Evolutionary conservation across 1,140 invertebrate genomes (phyloP), one percentile per base, ranked within the genome.

Genomic region (Magallana gigas): DNA sequence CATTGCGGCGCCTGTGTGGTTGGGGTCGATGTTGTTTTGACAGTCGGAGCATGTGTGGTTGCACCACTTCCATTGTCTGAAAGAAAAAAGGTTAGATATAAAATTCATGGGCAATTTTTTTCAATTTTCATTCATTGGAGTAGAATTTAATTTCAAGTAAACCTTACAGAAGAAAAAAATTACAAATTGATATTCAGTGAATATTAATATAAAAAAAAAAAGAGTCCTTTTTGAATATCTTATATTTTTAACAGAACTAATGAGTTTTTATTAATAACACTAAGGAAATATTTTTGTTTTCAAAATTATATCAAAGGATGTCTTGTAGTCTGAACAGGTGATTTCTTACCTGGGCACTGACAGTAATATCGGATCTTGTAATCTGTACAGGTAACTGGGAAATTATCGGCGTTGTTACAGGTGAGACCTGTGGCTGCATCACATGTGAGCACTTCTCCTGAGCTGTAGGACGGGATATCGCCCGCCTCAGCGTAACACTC

Each of bases 361-460:
- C 95, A 95, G 83, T 92, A 91, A 76, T 95, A 94, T 88, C 95
- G 91, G 76, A 95, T 92, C 90, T 95, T 94, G 88, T 94, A 94
- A 90, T 95, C 94, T 14, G 89, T 85, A 85, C 95, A 95, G 56
- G 87, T 85, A 68, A 92, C 85, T 5, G 90, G 92, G 84, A 85
- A 84, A 82, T 93, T 91, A 68, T 92, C 91, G 18, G 57, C 86
- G 64, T 91, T 92, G 48, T 85, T 85, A 89, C 93, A 94, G 6
- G 83, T 57, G 8, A 92, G 83, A 8, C 93, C 93, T 62, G 87
- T 86, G 14, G 87, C 88, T 16, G 91, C 58, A 62, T 88, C 83
- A 87, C 93, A 94, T 48, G 89, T 90, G n/a, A 89, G 86, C 14
- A 92, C 85, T 60, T 90, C 90, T 48, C 91, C 89, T 23, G 90